These are phyloP conservation scores for Nettapus auritus DNA, from an alignment of 2,113 vertebrate species.

Conservation along the genomic window DNA sequence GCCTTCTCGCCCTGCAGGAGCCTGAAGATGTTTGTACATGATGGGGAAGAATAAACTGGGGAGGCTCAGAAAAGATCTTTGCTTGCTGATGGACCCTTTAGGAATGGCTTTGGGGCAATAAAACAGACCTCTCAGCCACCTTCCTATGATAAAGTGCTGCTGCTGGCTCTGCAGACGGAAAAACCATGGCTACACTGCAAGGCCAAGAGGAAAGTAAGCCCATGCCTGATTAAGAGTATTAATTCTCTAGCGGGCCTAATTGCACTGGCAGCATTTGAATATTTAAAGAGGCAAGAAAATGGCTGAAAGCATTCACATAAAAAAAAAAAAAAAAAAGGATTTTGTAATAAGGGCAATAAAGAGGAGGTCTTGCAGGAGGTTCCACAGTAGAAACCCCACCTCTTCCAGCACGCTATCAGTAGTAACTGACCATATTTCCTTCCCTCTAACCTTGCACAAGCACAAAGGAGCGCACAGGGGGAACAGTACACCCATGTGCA, in stretches of 20 bases:
- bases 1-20: not conserved
- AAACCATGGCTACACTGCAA: not conserved
- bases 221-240: not conserved
- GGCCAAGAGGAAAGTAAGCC: not conserved
- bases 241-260: not conserved
- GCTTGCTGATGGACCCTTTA: not conserved
- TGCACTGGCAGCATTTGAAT: accelerated
- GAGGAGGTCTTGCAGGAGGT: not conserved
- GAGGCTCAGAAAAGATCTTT: not conserved
- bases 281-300: not conserved
- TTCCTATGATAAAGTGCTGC: not conserved
- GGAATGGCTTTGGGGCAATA: not conserved
- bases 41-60: not conserved
- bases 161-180: not conserved
- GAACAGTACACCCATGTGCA: not conserved
- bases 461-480: not conserved
- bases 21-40: not conserved
- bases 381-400: not conserved
- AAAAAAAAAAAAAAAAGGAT: not conserved
- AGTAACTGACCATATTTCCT: not conserved
- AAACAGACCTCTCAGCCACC: not conserved
- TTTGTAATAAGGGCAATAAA: not conserved
- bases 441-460: not conserved
- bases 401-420: not conserved
- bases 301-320: accelerated